phyloP scores from a whole-genome alignment of 2,113 vertebrate species.

The Scartelaos histophorus region DNA sequence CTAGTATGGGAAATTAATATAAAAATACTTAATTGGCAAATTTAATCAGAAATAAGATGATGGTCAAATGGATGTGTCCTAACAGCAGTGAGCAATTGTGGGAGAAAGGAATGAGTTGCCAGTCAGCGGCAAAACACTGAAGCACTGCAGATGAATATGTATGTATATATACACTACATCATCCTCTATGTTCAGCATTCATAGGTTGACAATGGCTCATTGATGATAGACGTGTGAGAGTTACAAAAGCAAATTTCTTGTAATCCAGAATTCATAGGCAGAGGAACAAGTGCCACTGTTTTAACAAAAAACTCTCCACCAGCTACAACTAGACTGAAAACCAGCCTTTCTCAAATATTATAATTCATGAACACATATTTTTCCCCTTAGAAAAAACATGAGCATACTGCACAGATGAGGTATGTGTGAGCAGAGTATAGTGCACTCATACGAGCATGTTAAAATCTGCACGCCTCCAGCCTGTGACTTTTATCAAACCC shows the following conservation, averaged over 20 bases:
- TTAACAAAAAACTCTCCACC: no score
- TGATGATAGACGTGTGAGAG: no score
- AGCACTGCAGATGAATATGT: not conserved
- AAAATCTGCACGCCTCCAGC: slow-evolving; percentile 27
- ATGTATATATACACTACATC: no score
- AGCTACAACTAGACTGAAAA: not conserved
- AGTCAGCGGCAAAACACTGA: not conserved
- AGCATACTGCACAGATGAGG: slow-evolving; percentile 65
- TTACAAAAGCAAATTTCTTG: not conserved
- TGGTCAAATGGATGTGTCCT: not conserved
- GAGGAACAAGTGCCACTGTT: no score
- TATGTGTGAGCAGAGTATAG: slow-evolving; percentile 39
- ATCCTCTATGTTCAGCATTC: no score
- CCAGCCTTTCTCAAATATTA: not conserved
- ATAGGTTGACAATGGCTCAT: not conserved
- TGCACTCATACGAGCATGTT: slow-evolving; percentile 46
- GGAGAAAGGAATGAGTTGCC: not conserved
- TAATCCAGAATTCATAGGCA: not conserved
- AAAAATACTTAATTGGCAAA: no score
- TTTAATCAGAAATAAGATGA: no score
- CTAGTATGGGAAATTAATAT: no score
- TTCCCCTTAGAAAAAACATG: slow-evolving; percentile 16
- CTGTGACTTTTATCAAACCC: slow-evolving; percentile 47
- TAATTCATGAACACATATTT: not conserved
- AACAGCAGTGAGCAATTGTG: not conserved